A percentile compares a stretch with the other conserved stretches of the same genome.
phyloP scores from a whole-genome alignment of 2,888 invertebrate species.

The Parapristionchus giblindavisi region DNA sequence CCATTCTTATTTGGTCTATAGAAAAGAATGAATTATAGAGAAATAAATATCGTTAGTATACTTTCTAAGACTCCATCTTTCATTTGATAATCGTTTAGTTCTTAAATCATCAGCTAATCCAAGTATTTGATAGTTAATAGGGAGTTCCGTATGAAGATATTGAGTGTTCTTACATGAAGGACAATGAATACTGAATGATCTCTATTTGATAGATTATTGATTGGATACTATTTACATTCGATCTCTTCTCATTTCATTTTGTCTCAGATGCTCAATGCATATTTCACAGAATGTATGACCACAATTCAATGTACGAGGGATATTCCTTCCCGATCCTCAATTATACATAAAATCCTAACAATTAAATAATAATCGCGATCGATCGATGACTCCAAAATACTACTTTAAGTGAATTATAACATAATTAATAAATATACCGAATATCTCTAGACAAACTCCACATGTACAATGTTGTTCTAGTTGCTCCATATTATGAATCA shows the following conservation, averaged over 20 bases:
- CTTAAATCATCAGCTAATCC: conserved; percentile 22
- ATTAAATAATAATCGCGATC: background rate
- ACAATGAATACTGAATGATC: conserved; percentile 9
- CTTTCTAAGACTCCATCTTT: conserved; percentile 11
- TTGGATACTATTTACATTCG: background rate
- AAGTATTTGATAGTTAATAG: conserved; percentile 32
- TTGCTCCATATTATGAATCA: too few species aligned
- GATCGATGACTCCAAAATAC: too few species aligned
- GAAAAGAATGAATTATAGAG: background rate
- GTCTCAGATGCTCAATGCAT: conserved; percentile 17
- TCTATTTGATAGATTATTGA: background rate
- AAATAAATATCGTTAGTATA: background rate
- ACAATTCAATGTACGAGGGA: conserved; percentile 13
- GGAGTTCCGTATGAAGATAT: background rate
- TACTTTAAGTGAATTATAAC: too few species aligned
- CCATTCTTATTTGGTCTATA: conserved; percentile 11
- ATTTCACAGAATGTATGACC: conserved; percentile 33
- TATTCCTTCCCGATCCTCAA: too few species aligned
- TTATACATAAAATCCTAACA: too few species aligned
- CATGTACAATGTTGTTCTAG: conserved; percentile 21
- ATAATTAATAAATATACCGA: background rate
- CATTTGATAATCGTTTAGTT: conserved; percentile 7
- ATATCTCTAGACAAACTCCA: conserved; percentile 26
- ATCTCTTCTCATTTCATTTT: conserved; percentile 21
- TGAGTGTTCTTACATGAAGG: conserved; percentile 29